Conservation (phyloP, 2,888 invertebrate genomes). For the Imbricaverruca yamaguchii region DNA sequence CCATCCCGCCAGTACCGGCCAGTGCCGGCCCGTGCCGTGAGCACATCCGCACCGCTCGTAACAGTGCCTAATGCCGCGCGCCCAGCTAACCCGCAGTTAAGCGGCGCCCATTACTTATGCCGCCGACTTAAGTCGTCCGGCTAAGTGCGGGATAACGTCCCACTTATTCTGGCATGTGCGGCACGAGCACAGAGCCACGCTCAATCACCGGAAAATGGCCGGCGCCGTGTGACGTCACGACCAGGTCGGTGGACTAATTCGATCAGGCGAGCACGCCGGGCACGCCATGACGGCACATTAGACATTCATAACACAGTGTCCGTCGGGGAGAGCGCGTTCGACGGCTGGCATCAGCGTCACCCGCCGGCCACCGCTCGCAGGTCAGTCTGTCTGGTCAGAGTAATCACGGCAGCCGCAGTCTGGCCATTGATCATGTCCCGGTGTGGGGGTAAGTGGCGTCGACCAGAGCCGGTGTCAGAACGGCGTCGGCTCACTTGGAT, state of each 20-base stretch:
- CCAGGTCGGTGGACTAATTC: not conserved
- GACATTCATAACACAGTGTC: too few relatives aligned
- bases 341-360: too few relatives aligned
- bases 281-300: not conserved
- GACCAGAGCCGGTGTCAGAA: too few relatives aligned
- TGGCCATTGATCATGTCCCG: too few relatives aligned
- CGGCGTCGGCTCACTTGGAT: too few relatives aligned
- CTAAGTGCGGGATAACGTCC: not conserved
- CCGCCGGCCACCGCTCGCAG: too few relatives aligned
- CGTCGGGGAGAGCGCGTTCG: too few relatives aligned
- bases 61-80: not conserved
- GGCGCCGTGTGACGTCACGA: not conserved
- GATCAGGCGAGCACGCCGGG: not conserved
- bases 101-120: not conserved
- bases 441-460: too few relatives aligned
- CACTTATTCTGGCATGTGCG: not conserved
- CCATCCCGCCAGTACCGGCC: not conserved
- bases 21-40: not conserved
- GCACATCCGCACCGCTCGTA: not conserved
- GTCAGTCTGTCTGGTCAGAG: too few relatives aligned
- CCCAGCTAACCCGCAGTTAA: not conserved
- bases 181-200: not conserved
- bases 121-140: not conserved
- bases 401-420: too few relatives aligned
- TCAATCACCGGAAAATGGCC: not conserved